Evolutionary conservation across 2,113 vertebrate species (phyloP), one percentile per base, ranked within the genome.

Genomic region (Crotalus horridus): DNA sequence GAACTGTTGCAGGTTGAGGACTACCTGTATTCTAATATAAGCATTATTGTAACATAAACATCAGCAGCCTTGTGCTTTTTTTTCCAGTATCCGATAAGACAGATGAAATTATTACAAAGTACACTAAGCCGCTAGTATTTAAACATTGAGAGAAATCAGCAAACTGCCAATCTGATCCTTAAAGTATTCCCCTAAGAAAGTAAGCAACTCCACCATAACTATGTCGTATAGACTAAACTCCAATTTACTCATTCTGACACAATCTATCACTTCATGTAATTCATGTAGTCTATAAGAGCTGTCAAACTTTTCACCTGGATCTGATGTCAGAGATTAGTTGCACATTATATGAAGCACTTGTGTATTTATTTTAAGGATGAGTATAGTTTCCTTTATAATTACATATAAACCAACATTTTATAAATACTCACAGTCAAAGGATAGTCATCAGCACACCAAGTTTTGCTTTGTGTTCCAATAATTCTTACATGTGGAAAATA

Each of bases 381-480:
- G 39, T 11, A 56, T 17, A 43, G 20, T 26, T 87, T 87, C 17
- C 17, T 21, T 91, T 61, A 15, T 6, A 61, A 61, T 33, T 92
- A 92, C 86, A 93, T 92, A 89, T 95, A 64, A 91, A 29, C 91
- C 48, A 58, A 93, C 26, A 94, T 23, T 87, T 94, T 88, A 74
- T 7, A 94, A 92, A 91, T 95, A 96, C 92, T 94, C 51, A 96
- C 95, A 94, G 94, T 89, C 46, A 86, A 5, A 89, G 90, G 81
- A 92, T 90, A 96, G 12, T 90, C 0, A 0, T 46, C 4, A 94
- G 91, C 95, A 94, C 97, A 97, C 91, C 93, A 97, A 7, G 1
- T 92, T 95, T 94, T 95, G 95, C 90, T 46, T 24, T 7, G 0
- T 93, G 95, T 85, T 90, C 95, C 94, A 90, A 58, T 61, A 94